Base-by-base conservation (phyloP, 2,797 vertebrate species). In the Takifugu rubripes region DNA sequence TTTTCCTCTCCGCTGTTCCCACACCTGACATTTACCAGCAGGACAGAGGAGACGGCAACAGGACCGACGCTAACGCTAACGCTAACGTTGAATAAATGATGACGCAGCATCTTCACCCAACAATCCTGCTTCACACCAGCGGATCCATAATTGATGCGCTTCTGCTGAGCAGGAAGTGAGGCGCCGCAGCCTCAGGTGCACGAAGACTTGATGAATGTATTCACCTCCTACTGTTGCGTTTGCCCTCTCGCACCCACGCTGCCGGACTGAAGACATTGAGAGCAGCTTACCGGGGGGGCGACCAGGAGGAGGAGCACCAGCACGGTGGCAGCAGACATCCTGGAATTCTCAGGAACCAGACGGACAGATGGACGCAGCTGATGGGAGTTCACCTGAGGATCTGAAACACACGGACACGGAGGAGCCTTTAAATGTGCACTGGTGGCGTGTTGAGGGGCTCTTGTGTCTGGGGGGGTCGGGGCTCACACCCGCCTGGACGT, bases 1-100 rank as follows among this genome's bases (percentile, higher is more conserved):
- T 17, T 17, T 17, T 17, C 17, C 17, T 17, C 17, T 17, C 17
- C 17, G 17, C 17, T 17, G 17, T 17, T 17, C 17, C 17, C 17
- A 17, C 17, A 17, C 17, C 17, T 17, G 17, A 66, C 27, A n/a
- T 64, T 56, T 54, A 56, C 62, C 26, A 25, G 42, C 42, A 25
- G 26, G 10, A 61, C 54, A 49, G 31, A 43, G 17, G 5, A 48
- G 12, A 57, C 40, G n/a, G 7, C 31, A 8, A 16, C 17, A 12
- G 47, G 21, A 56, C 51, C 52, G 44, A 33, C 42, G 68, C 55
- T 53, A 45, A 52, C 17, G 47, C 42, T 78, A 55, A 60, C 53
- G 17, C 56, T 59, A 66, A 47, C 45, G 2, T 57, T 83, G 45
- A 84, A 79, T 78, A 71, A 85, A 60, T 64, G 12, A 82, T 72